Conservation (phyloP, 1,140 invertebrate species). For the Drosophila subpulchrella region DNA sequence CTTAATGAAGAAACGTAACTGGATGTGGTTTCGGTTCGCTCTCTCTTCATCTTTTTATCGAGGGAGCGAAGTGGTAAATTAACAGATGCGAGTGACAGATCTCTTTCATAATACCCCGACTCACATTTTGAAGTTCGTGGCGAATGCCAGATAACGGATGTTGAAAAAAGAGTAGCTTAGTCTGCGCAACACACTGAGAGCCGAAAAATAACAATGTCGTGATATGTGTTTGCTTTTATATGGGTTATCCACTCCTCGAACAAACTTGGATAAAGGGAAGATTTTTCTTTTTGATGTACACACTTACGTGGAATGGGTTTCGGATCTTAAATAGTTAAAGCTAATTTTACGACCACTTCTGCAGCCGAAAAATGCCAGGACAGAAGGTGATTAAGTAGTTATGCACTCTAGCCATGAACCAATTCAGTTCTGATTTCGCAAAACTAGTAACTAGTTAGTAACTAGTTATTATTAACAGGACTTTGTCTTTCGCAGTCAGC, state of each 20-base stretch:
- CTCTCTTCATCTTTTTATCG: conserved; percentile 16
- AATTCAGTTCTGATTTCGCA: conserved; percentile 52
- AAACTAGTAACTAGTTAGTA: conserved; percentile 56
- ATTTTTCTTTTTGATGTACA: no score
- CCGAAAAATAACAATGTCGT: conserved; percentile 2
- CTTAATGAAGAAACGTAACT: conserved; percentile 69
- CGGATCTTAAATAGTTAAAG: no score
- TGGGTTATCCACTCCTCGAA: conserved; percentile 2
- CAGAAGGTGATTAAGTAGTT: not conserved
- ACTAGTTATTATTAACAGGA: conserved; percentile 67
- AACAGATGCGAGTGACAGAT: conserved; percentile 44
- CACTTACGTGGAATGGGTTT: no score
- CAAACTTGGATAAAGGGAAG: not conserved
- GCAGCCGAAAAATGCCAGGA: not conserved
- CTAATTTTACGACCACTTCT: no score
- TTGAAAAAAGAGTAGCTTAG: conserved; percentile 58
- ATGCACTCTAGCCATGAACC: not conserved
- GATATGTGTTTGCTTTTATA: not conserved
- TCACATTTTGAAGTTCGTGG: conserved; percentile 62
- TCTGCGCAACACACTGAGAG: conserved; percentile 16
- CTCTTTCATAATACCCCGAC: conserved; percentile 63
- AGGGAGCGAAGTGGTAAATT: conserved; percentile 38
- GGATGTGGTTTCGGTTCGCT: conserved; percentile 23
- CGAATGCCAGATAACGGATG: conserved; percentile 56
- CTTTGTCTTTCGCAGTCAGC: conserved; percentile 32